Evolutionary conservation across 1,140 invertebrate species (phyloP).

Genomic region (Conus betulinus): DNA sequence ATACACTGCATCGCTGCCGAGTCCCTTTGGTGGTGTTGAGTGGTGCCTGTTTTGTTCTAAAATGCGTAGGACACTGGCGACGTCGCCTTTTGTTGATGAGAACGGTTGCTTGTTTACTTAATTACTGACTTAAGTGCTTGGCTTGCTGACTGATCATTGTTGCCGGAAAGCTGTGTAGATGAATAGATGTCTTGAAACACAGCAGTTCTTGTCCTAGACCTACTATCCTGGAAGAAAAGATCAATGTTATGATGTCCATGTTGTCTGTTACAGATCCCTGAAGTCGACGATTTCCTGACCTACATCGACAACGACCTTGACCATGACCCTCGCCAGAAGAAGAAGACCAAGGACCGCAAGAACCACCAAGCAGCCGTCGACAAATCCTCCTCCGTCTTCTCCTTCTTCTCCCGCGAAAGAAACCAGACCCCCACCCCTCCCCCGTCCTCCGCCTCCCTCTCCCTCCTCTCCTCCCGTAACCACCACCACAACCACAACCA

Average conservation of each 20-base stretch:
- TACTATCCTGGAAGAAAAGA: too few relatives aligned
- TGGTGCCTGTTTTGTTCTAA: too few relatives aligned
- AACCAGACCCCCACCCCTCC: neutral
- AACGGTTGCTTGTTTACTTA: too few relatives aligned
- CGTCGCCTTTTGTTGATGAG: too few relatives aligned
- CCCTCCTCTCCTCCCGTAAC: neutral
- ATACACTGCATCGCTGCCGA: too few relatives aligned
- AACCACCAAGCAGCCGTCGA: neutral
- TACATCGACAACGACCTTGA: slow-evolving; percentile 3
- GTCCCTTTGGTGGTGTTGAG: too few relatives aligned
- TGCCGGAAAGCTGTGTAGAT: too few relatives aligned
- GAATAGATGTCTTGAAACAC: too few relatives aligned
- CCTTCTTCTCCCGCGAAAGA: neutral
- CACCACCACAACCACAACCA: neutral
- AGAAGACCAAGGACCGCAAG: slow-evolving; percentile 17
- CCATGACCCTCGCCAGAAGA: neutral
- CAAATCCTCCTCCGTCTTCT: slow-evolving; percentile 15
- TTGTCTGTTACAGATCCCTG: neutral
- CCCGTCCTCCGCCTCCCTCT: neutral
- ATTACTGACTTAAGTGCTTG: too few relatives aligned
- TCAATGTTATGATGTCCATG: neutral
- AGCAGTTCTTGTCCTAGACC: too few relatives aligned
- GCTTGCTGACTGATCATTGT: too few relatives aligned
- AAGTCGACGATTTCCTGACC: slow-evolving; percentile 17
- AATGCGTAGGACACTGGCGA: too few relatives aligned